Percentiles rank a stretch among this genome's conserved stretches.
Conservation (phyloP, 2,797 vertebrate genomes). For the Eidolon dupreanum region DNA sequence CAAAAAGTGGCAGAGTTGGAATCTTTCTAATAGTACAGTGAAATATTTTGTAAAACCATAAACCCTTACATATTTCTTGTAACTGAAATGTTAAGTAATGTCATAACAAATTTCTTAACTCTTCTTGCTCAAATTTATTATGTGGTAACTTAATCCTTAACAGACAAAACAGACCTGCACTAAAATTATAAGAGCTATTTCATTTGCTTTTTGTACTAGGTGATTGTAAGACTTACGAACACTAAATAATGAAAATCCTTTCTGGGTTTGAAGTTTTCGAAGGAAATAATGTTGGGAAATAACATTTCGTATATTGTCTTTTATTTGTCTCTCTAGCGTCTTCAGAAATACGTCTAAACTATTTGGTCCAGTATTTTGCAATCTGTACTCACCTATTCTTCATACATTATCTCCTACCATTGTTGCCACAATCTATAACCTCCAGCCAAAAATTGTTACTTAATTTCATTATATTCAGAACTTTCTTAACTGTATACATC, state of each 20-base stretch:
- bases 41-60: constrained; percentile 1
- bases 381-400: background rate
- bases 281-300: background rate
- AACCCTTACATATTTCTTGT: background rate
- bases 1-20: background rate
- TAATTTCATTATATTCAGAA: background rate
- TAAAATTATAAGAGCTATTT: background rate
- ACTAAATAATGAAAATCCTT: background rate
- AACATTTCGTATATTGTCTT: background rate
- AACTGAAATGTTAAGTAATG: background rate
- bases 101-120: background rate
- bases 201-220: background rate
- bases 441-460: background rate
- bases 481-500: background rate
- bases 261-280: background rate
- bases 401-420: background rate
- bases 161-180: background rate
- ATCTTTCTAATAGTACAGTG: background rate
- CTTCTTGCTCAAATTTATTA: background rate
- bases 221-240: background rate
- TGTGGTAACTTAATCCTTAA: background rate
- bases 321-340: background rate
- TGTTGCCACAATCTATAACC: background rate
- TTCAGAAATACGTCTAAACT: background rate
- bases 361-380: background rate